A percentile compares a stretch with the other conserved stretches of the same genome.
Conservation (phyloP, 2,797 vertebrate species). For the Schizothorax lantsangensis region DNA sequence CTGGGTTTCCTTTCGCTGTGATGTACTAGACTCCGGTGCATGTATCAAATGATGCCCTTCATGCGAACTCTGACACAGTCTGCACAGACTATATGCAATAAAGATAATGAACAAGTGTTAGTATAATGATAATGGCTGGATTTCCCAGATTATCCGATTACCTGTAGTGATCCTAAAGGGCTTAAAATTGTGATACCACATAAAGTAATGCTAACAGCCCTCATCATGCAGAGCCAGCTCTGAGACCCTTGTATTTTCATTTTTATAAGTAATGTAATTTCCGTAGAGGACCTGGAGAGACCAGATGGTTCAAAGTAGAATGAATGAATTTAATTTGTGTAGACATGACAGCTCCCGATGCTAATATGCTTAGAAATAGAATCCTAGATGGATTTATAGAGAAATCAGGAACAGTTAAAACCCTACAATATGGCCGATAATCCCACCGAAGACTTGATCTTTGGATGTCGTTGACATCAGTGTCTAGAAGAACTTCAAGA, state of each 20-base stretch:
- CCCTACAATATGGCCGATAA: neutral
- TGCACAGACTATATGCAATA: conserved; percentile 43
- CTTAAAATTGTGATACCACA: conserved; percentile 52
- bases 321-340: conserved; percentile 49
- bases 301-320: conserved; percentile 49
- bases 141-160: conserved; percentile 57
- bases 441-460: neutral
- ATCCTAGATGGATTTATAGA: conserved; percentile 39
- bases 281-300: conserved; percentile 39
- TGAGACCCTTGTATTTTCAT: conserved; percentile 52
- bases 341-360: conserved; percentile 31
- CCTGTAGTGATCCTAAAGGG: conserved; percentile 52
- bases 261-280: conserved; percentile 47
- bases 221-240: conserved; percentile 45
- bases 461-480: neutral
- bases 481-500: conserved; percentile 6
- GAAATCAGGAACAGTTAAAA: neutral
- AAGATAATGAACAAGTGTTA: conserved; percentile 49
- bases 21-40: conserved; percentile 57
- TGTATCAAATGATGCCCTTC: conserved; percentile 42
- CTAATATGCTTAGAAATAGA: conserved; percentile 37
- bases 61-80: conserved; percentile 5
- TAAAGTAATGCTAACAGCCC: conserved; percentile 50
- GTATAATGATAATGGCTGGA: conserved; percentile 53
- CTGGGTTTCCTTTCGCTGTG: conserved; percentile 70